Base-by-base conservation (phyloP, 2,113 vertebrate genomes). In the Hemibagrus wyckioides region DNA sequence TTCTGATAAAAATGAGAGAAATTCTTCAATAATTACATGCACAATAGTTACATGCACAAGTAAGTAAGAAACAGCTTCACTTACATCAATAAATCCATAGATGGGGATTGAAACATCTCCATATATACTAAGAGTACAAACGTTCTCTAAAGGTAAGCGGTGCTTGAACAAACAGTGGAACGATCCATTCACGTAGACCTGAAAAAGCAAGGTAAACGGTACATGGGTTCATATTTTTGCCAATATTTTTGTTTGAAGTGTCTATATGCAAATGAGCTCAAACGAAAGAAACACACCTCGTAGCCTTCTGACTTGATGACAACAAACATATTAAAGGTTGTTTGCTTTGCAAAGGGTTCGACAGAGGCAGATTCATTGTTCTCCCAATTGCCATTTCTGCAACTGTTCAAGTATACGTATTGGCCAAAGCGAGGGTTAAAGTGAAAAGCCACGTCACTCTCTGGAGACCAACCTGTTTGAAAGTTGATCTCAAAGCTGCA, bases 171-270 rank as follows among this genome's bases (percentile, higher is more conserved):
- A 36, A 59, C 61, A 54, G 13, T 4, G 23, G 28, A 52, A n/a
- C 14, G 52, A 19, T 33, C 73, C 82, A 69, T 88, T 88, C 41
- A 88, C 86, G 0, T 79, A 88, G 5, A 88, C 57, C 86, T 88
- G 56, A 73, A 61, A 65, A 65, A 57, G 5, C 21, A 44, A 65
- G 59, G 23, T 25, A 39, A 48, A 48, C 9, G n/a, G 44, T 4
- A 48, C 44, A 5, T 5, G 44, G 44, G 44, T 48, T 8, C 44
- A 48, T 48, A 48, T 48, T 48, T 48, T 48, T 48, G 44, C n/a
- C n/a, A n/a, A n/a, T n/a, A 8, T 48, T 48, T 2, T 8, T 48
- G 9, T 48, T 48, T 48, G 9, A 48, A 48, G 44, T 48, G 9
- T 48, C 44, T 7, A 19, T 36, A 36, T 33, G 67, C 33, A 61